phyloP scores from a whole-genome alignment of 2,113 vertebrate species.

The Mormyrus iriodes region DNA sequence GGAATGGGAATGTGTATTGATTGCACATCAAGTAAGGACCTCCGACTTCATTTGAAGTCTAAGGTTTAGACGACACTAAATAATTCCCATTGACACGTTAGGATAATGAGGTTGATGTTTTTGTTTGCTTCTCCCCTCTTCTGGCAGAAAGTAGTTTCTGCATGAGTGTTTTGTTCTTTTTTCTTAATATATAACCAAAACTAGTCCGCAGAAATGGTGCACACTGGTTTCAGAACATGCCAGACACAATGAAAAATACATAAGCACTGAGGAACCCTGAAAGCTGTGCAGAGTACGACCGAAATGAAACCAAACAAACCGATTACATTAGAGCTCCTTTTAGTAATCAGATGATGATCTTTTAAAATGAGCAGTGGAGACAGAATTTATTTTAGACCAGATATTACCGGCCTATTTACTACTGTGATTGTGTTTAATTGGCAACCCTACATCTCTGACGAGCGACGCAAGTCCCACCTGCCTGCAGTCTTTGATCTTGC shows the following conservation, averaged over 20 bases:
- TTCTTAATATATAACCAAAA: neutral
- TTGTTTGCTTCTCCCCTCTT: slow-evolving; percentile 33
- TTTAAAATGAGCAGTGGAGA: neutral
- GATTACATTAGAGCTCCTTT: neutral
- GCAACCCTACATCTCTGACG: neutral
- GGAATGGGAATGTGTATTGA: slow-evolving; percentile 36
- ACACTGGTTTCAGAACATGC: neutral
- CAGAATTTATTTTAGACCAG: neutral
- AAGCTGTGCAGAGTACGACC: neutral
- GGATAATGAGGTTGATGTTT: slow-evolving; percentile 62
- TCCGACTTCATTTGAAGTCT: slow-evolving; percentile 40
- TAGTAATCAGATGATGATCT: neutral
- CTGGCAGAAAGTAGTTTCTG: slow-evolving; percentile 35
- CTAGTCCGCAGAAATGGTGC: neutral
- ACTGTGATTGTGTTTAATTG: neutral
- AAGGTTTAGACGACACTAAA: slow-evolving; percentile 34
- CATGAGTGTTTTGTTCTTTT: slow-evolving; percentile 33
- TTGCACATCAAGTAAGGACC: slow-evolving; percentile 36
- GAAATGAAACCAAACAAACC: neutral
- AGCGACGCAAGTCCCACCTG: neutral
- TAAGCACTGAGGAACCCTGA: neutral
- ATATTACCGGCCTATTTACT: neutral
- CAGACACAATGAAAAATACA: neutral
- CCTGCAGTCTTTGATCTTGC: neutral
- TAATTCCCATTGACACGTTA: slow-evolving; percentile 47